Base-by-base conservation (phyloP, 2,888 invertebrate species). In the Psylliodes chrysocephalus region DNA sequence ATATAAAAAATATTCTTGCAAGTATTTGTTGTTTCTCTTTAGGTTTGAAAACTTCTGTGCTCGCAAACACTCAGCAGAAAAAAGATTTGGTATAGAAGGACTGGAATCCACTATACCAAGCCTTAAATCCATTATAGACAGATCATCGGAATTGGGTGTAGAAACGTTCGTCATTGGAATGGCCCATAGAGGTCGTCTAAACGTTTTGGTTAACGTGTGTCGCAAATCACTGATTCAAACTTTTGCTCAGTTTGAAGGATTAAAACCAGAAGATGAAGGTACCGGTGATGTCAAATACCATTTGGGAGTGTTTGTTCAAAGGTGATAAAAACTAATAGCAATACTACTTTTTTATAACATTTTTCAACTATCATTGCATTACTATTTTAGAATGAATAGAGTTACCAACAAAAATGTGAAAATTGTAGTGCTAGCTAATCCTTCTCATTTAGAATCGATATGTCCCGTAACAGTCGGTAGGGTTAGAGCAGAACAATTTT, bases 91-190 rank as follows among this genome's bases (percentile, higher is more conserved):
- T 74, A 86, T 99, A 56, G 99, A 99, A 82, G 99, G 99, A 33
- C 96, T 98, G 83, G 99, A 99, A 86, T 96, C 98, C 75, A 86
- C 99, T 77, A 98, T 99, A 73, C 98, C 99, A 0, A 96, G 96
- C 0, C 93, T 99, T 91, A 99, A 99, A 83, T 93, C 96, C 82
- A 91, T 98, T 62, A 98, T 99, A 78, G 99, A 99, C 82, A 91
- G 91, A 42, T 96, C 96, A 17, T 97, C 97, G 5, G 91, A 92
- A 60, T 86, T 93, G 44, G 98, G 98, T 0, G 96, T 98, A 0
- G 98, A 98, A 81, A 97, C 95, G 30, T 91, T 98, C 73, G 92
- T 98, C 57, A 97, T 99, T 91, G 98, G 93, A 71, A 93, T 93
- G 93, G 90, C 91, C 0, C 91, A 91, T 82, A 87, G 91, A 84